A percentile compares a stretch with the other conserved stretches of the same genome.
These are phyloP conservation scores for Euphonia xanthogaster DNA, from an alignment of 2,797 vertebrate genomes.

Conservation along the genomic window DNA sequence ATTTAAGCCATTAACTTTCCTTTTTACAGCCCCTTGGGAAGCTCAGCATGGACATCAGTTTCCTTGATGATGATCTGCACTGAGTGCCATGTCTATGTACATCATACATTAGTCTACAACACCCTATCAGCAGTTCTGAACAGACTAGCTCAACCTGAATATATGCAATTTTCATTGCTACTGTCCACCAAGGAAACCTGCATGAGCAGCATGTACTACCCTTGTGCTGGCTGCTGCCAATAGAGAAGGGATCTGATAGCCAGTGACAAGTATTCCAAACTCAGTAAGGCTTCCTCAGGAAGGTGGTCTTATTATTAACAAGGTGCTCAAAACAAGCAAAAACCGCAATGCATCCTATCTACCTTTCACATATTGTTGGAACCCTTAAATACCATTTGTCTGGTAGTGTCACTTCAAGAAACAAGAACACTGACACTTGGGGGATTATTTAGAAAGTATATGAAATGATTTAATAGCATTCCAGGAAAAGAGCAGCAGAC, in stretches of 20 bases:
- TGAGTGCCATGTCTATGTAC: not conserved
- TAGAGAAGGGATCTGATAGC: not conserved
- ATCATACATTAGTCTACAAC: not conserved
- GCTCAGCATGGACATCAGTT: not conserved
- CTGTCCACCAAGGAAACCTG: not conserved
- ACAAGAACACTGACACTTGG: not conserved
- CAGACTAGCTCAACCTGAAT: not conserved
- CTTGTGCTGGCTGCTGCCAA: not conserved
- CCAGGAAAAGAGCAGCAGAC: not conserved
- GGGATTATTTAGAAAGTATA: not conserved
- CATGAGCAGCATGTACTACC: not conserved
- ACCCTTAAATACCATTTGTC: not conserved
- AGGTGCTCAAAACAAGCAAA: rapidly evolving
- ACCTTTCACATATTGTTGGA: not conserved
- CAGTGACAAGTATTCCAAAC: not conserved
- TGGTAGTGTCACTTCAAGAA: not conserved
- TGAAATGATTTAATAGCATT: not conserved
- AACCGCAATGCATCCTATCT: not conserved
- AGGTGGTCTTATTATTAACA: not conserved
- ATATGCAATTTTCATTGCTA: not conserved
- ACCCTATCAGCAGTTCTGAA: not conserved
- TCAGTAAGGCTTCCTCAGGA: not conserved
- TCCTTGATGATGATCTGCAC: not conserved
- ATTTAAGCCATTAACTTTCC: not conserved
- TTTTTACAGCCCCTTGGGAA: not conserved